Conservation (phyloP, 30 jellyfish, hydroid and myxozoan species). For the Turritopsis dohrnii region DNA sequence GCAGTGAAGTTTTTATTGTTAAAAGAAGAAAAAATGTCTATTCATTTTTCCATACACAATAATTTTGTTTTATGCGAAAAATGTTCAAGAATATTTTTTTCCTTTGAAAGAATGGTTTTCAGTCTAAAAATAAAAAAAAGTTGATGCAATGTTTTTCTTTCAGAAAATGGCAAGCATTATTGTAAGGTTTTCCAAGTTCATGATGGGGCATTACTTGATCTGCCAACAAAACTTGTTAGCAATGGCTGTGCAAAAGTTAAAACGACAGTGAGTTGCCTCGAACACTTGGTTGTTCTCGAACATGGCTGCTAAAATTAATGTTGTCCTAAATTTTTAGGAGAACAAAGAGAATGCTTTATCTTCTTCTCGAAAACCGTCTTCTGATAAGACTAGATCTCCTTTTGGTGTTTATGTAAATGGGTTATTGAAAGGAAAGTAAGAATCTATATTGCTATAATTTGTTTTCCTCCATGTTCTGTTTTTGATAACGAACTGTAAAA, state of each 20-base stretch:
- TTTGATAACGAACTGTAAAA: too few species aligned
- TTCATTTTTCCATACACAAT: too few species aligned
- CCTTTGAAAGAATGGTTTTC: too few species aligned
- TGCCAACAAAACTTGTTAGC: neutral
- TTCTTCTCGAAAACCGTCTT: neutral
- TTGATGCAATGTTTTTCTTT: too few species aligned
- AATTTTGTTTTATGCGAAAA: too few species aligned
- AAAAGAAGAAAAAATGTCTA: too few species aligned
- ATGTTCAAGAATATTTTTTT: too few species aligned
- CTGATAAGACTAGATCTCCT: neutral
- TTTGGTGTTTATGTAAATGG: neutral
- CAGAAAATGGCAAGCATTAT: neutral
- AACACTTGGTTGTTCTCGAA: neutral
- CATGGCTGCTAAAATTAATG: neutral
- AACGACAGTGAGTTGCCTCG: neutral
- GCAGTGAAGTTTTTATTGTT: too few species aligned
- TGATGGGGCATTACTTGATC: slow-evolving; percentile 1
- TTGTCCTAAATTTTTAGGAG: neutral
- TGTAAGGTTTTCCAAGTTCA: neutral
- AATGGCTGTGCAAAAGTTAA: slow-evolving; percentile 5
- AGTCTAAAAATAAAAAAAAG: too few species aligned
- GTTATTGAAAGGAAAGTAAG: neutral
- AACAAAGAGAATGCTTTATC: neutral
- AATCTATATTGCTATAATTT: too few species aligned
- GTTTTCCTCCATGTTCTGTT: neutral